Evolutionary conservation across 2,888 invertebrate genomes (phyloP), one percentile per base, ranked within the genome.

Genomic region (Anthophora plumipes): DNA sequence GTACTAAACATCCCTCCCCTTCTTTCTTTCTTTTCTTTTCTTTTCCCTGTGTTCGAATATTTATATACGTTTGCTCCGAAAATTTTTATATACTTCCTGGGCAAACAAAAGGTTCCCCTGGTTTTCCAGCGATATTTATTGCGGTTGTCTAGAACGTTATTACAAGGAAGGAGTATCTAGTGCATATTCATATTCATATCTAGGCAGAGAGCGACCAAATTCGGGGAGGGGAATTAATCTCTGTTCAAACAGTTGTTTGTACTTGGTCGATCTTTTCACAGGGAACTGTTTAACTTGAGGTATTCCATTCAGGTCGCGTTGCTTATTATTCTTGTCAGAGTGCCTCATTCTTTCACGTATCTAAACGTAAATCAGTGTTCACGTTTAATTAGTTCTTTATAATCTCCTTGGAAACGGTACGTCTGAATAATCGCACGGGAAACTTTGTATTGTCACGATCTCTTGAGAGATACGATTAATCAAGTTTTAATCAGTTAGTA

Each of bases 1-100:
- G 22, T 20, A 37, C 7, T 6, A 0, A 17, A 54, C 20, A 20
- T 57, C 11, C 43, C 60, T 46, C 17, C 11, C 6, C 17, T 11
- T 31, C 22, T 12, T 12, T 25, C 39, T 48, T 17, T 50, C 17
- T 25, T 57, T 7, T 31, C 60, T 12, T 25, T 48, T 48, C 12
- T 50, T 17, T 25, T 57, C 7, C 31, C 60, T 37, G 11, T 50
- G n/a, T 59, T 50, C 12, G 37, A 31, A 22, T 59, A 59, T 69
- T 61, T 61, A 61, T 61, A 20, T 37, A 7, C 22, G 39, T 66
- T 66, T 22, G 12, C 37, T 12, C 50, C 22, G 55, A 20, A n/a
- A 68, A 68, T 60, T 70, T 50, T 60, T 60, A n/a, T 25, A 25
- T 9, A 50, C 9, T 25, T 4, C 12, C 0, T 60, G n/a, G 8